A percentile compares a stretch with the other conserved stretches of the same genome.
phyloP scores from a whole-genome alignment of 2,797 vertebrate species.

The Aplochiton taeniatus region DNA sequence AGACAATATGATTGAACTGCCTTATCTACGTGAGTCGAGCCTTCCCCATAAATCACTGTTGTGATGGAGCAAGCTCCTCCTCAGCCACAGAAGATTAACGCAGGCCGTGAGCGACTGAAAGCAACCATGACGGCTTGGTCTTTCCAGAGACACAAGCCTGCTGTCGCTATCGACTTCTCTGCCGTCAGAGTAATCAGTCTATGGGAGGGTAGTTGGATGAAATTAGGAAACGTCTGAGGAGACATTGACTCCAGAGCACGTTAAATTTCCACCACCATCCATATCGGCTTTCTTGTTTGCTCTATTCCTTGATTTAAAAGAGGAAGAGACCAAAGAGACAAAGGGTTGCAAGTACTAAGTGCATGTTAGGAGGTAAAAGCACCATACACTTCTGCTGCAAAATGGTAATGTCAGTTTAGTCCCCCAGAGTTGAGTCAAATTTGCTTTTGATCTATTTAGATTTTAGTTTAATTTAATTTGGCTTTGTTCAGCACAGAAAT shows the following conservation, averaged over 20 bases:
- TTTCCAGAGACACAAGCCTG: constrained; percentile 54
- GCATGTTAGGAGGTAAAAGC: too few relatives aligned
- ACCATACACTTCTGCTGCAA: too few relatives aligned
- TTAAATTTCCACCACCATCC: constrained; percentile 13
- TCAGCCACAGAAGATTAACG: constrained; percentile 41
- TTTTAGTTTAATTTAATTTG: too few relatives aligned
- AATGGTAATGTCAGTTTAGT: too few relatives aligned
- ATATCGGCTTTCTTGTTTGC: constrained; percentile 3
- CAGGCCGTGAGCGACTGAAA: constrained; percentile 30
- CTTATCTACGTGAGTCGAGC: constrained; percentile 16
- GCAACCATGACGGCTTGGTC: constrained; percentile 48
- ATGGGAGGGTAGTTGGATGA: constrained; percentile 23
- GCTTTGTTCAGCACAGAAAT: too few relatives aligned
- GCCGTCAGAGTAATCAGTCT: constrained; percentile 34
- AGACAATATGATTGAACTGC: constrained; percentile 17
- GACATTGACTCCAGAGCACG: constrained; percentile 9
- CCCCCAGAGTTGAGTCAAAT: too few relatives aligned
- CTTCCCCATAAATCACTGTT: constrained; percentile 36
- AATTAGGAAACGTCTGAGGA: constrained; percentile 37
- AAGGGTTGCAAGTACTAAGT: too few relatives aligned
- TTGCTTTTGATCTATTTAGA: too few relatives aligned
- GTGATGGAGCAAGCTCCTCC: constrained; percentile 31
- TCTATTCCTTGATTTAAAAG: neutral
- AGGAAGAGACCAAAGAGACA: neutral
- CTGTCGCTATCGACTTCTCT: constrained; percentile 46